Percentiles rank a stretch among this genome's conserved stretches.
phyloP scores from a whole-genome alignment of 1,140 invertebrate species.

The Xylocopa sonorina region DNA sequence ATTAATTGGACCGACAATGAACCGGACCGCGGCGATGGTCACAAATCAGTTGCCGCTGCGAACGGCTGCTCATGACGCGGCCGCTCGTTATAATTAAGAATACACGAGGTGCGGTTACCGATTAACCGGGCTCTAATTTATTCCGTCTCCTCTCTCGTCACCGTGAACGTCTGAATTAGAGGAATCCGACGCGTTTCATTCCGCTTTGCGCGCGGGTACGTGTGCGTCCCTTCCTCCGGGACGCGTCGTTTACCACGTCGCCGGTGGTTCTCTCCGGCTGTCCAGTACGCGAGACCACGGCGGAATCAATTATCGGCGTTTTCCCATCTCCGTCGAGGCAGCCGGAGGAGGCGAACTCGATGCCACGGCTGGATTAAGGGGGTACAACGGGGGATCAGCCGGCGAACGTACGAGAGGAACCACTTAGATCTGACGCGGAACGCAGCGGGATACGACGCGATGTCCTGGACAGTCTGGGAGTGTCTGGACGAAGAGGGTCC shows the following conservation, averaged over 20 bases:
- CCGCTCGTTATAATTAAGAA: conserved; percentile 23
- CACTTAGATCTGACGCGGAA: conserved; percentile 57
- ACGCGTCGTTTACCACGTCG: not conserved
- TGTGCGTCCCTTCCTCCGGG: not conserved
- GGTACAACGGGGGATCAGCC: conserved; percentile 38
- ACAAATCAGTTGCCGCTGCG: not conserved
- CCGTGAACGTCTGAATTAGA: conserved; percentile 22
- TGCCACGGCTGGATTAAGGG: conserved; percentile 47
- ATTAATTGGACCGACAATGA: conserved; percentile 24
- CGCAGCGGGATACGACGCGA: conserved; percentile 69
- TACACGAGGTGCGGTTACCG: not conserved
- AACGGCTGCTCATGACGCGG: not conserved
- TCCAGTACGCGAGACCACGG: not conserved
- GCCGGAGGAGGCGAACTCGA: conserved; percentile 37
- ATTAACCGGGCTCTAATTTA: conserved; percentile 34
- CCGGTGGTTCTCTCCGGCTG: not conserved
- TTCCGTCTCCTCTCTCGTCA: conserved; percentile 4
- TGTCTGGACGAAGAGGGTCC: conserved; percentile 41
- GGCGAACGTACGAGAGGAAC: conserved; percentile 41
- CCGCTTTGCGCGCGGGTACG: not conserved
- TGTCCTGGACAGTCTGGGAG: conserved; percentile 66
- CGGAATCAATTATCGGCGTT: conserved; percentile 65
- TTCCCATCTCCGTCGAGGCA: conserved; percentile 36
- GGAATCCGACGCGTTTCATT: not conserved
- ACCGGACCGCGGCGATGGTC: not conserved